A percentile compares a stretch with the other conserved stretches of the same genome.
Evolutionary conservation across 2,888 invertebrate genomes (phyloP).

Genomic region (Clistopyga incitator): DNA sequence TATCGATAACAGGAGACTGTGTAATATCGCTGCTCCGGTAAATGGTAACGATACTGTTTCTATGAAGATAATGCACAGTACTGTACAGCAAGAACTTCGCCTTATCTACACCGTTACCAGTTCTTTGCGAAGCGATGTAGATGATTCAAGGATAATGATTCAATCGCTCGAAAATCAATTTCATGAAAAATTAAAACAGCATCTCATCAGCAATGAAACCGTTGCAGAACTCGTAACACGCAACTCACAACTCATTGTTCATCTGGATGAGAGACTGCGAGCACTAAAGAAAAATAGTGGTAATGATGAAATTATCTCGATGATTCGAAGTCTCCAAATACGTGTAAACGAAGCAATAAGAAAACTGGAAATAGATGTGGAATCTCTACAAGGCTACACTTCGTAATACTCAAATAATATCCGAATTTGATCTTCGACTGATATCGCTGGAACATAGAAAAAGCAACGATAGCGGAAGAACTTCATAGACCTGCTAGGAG

Average conservation of each 20-base stretch:
- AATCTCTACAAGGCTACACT: slow-evolving; percentile 20
- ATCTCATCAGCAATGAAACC: slow-evolving; percentile 7
- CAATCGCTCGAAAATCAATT: not conserved
- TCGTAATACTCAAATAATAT: slow-evolving; percentile 29
- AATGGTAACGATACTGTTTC: slow-evolving; percentile 47
- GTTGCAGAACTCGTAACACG: slow-evolving; percentile 18
- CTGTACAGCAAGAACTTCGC: no score
- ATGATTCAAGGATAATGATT: slow-evolving; percentile 22
- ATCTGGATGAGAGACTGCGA: slow-evolving; percentile 36
- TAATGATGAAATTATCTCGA: not conserved
- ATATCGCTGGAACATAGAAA: slow-evolving; percentile 12
- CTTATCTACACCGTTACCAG: slow-evolving; percentile 29
- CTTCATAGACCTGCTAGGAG: slow-evolving; percentile 79
- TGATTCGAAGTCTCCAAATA: slow-evolving; percentile 3
- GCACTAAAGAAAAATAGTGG: not conserved
- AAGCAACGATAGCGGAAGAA: slow-evolving; percentile 73
- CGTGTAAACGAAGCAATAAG: not conserved
- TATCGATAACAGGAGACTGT: no score
- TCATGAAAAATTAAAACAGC: not conserved
- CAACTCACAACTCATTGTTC: slow-evolving; percentile 36
- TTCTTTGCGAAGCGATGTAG: slow-evolving; percentile 25
- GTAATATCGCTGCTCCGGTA: slow-evolving; percentile 34
- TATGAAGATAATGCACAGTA: not conserved
- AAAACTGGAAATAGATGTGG: not conserved
- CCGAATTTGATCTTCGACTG: not conserved